phyloP scores from a whole-genome alignment of 2,888 invertebrate genomes.

The Scaptomyza flava region DNA sequence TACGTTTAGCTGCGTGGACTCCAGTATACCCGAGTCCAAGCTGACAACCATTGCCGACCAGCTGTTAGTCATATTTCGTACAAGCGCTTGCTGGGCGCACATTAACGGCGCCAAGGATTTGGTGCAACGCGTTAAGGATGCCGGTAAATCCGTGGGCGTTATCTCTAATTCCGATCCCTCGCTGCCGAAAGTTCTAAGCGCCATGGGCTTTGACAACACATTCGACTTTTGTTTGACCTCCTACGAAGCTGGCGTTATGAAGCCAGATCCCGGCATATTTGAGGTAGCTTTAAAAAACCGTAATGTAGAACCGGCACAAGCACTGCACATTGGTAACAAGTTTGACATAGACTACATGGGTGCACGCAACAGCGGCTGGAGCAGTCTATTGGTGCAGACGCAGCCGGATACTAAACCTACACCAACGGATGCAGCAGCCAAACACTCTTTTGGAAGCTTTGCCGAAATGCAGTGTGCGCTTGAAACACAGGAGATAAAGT shows the following conservation, averaged over 20 bases:
- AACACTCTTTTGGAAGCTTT: slow-evolving; percentile 71
- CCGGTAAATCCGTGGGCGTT: slow-evolving; percentile 87
- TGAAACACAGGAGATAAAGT: slow-evolving; percentile 68
- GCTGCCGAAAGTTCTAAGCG: slow-evolving; percentile 88
- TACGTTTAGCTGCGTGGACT: slow-evolving; percentile 70
- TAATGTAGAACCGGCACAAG: slow-evolving; percentile 86
- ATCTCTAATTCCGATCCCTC: slow-evolving; percentile 96
- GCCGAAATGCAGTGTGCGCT: slow-evolving; percentile 65
- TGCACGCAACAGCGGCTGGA: slow-evolving; percentile 87
- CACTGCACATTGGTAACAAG: slow-evolving; percentile 94
- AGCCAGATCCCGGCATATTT: slow-evolving; percentile 81
- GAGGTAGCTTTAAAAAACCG: slow-evolving; percentile 85
- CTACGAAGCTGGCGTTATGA: slow-evolving; percentile 87
- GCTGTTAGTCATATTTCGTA: slow-evolving; percentile 89
- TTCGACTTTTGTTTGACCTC: slow-evolving; percentile 94
- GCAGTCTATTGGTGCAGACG: slow-evolving; percentile 69
- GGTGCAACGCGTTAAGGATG: slow-evolving; percentile 84
- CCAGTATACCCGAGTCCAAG: slow-evolving; percentile 58
- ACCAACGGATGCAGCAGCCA: slow-evolving; percentile 18
- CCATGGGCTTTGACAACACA: slow-evolving; percentile 86
- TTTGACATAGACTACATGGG: slow-evolving; percentile 90
- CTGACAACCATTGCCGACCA: slow-evolving; percentile 85
- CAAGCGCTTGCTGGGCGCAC: slow-evolving; percentile 89
- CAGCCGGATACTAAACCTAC: background rate
- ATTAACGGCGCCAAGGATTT: slow-evolving; percentile 87